A percentile compares a stretch with the other conserved stretches of the same genome.
phyloP scores from a whole-genome alignment of 2,797 vertebrate species.

The Chlorospingus semifuscus region DNA sequence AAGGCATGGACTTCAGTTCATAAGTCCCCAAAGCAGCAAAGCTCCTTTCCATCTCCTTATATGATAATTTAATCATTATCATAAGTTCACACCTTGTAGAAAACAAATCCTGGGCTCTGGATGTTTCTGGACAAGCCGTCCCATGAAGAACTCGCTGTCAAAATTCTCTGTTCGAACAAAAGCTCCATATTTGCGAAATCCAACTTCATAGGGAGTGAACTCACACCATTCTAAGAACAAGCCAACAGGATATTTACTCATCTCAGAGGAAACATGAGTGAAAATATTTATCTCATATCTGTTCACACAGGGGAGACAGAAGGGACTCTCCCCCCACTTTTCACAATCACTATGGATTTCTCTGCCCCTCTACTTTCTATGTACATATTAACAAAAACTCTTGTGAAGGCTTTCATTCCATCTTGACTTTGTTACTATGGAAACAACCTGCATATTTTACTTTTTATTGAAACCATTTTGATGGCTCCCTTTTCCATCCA shows the following conservation, averaged over 20 bases:
- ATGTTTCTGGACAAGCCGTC: slow-evolving; percentile 57
- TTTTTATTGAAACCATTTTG: not conserved
- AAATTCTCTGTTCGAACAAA: slow-evolving; percentile 77
- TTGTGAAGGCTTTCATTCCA: not conserved
- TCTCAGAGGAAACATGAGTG: not conserved
- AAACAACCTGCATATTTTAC: not conserved
- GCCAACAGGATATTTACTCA: not conserved
- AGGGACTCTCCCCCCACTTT: not conserved
- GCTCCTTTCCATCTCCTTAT: not conserved
- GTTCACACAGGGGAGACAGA: not conserved
- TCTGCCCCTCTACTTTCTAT: not conserved
- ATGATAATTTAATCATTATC: not conserved
- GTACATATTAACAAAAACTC: not conserved
- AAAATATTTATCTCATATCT: not conserved
- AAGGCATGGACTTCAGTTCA: not conserved
- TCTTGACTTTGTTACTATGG: not conserved
- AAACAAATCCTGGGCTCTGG: slow-evolving; percentile 79
- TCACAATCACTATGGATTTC: not conserved
- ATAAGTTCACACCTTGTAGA: slow-evolving; percentile 71
- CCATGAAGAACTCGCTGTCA: slow-evolving; percentile 82
- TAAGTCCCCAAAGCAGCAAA: not conserved
- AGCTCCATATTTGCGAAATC: slow-evolving; percentile 79
- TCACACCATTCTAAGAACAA: slow-evolving; percentile 79
- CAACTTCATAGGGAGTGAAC: slow-evolving; percentile 79
- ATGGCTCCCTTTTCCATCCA: not conserved